Conservation (phyloP, 2,797 vertebrate genomes). For the Poecile montanus region DNA sequence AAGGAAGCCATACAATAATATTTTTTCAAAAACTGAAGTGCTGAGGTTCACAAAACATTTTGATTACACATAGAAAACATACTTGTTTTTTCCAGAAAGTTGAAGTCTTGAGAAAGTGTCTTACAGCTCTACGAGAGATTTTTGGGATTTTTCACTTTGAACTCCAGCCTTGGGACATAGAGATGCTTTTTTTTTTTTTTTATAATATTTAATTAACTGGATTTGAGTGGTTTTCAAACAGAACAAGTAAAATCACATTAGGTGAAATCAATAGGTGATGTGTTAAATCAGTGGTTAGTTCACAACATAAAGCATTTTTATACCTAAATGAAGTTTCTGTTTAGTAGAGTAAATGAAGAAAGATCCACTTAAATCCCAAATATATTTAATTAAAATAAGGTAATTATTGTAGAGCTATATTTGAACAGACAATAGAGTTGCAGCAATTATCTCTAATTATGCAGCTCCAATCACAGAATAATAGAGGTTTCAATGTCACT, state of each 20-base stretch:
- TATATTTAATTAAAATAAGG: conserved; percentile 78
- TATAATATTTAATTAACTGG: neutral
- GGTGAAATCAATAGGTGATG: conserved; percentile 11
- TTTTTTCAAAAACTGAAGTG: neutral
- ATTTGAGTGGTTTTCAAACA: conserved; percentile 21
- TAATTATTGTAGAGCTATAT: conserved; percentile 74
- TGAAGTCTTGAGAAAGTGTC: neutral
- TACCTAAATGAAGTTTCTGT: conserved; percentile 58
- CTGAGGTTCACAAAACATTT: neutral
- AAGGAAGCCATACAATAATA: neutral
- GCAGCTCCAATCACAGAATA: conserved; percentile 69
- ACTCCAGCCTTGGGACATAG: neutral
- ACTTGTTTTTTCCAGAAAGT: neutral
- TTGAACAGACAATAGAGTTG: conserved; percentile 74
- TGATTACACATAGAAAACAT: neutral
- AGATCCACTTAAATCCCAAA: conserved; percentile 68
- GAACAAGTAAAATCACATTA: neutral
- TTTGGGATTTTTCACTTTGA: neutral
- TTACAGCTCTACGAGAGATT: neutral
- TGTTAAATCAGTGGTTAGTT: conserved; percentile 25
- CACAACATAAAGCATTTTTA: neutral
- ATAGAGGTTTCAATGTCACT: conserved; percentile 78
- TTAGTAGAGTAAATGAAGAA: conserved; percentile 48
- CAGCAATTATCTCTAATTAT: conserved; percentile 76
- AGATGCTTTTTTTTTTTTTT: neutral